Evolutionary conservation across 2,113 vertebrate species (phyloP).

Genomic region (Dermatemys mawii): DNA sequence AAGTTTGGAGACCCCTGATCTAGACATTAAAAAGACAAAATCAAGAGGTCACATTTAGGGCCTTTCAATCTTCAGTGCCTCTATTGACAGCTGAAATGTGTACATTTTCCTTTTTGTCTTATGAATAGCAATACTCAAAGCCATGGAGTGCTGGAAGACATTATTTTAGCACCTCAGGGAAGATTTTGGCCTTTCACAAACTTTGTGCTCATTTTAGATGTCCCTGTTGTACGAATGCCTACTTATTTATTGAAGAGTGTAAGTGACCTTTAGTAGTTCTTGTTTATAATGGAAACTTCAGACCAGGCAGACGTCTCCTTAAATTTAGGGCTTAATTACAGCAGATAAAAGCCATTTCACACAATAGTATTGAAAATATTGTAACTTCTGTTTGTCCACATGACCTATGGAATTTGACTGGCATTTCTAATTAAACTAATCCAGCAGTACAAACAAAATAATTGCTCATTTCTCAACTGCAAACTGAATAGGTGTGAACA

Average conservation of each 20-base stretch:
- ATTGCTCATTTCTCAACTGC: not conserved
- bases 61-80: not conserved
- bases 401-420: not conserved
- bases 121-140: not conserved
- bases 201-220: not conserved
- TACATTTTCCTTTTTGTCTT: not conserved
- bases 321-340: not conserved
- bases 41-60: not conserved
- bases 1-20: too few species aligned
- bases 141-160: fast-evolving
- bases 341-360: not conserved
- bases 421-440: not conserved
- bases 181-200: not conserved
- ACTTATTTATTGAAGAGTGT: not conserved
- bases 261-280: not conserved
- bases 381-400: not conserved
- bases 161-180: not conserved
- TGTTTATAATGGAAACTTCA: not conserved
- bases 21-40: not conserved
- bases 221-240: not conserved
- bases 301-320: not conserved
- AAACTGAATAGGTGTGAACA: not conserved
- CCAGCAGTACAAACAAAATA: not conserved
- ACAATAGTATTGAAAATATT: fast-evolving
- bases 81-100: not conserved